Percentiles rank a stretch among this genome's conserved stretches.
Conservation (phyloP, 2,113 vertebrate genomes). For the Lanius ludovicianus region DNA sequence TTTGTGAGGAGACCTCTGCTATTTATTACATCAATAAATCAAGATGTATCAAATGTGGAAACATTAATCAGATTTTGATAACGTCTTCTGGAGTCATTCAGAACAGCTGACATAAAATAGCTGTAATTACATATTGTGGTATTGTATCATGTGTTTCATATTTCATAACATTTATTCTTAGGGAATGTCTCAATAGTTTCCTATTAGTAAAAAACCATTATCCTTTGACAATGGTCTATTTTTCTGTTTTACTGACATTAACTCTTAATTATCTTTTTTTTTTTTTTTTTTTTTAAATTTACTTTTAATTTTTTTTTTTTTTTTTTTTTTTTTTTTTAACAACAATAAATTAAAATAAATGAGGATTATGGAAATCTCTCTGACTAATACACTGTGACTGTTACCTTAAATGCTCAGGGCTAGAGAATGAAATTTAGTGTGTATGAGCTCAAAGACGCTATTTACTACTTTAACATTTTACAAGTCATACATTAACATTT, state of each 20-base stretch:
- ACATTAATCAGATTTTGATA: constrained; percentile 52
- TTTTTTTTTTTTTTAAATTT: constrained; percentile 2
- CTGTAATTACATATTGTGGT: constrained; percentile 26
- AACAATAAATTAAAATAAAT: constrained; percentile 59
- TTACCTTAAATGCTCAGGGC: constrained; percentile 69
- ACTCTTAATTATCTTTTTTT: constrained; percentile 49
- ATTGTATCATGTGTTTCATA: constrained; percentile 21
- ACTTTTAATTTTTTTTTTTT: constrained; percentile 9
- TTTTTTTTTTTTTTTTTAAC: background rate
- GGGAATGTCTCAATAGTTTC: constrained; percentile 10
- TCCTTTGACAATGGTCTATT: constrained; percentile 14
- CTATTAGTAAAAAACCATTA: background rate
- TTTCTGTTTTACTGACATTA: constrained; percentile 44
- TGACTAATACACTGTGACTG: constrained; percentile 50
- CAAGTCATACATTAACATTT: constrained; percentile 81
- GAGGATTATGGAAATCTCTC: constrained; percentile 60
- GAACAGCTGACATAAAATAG: constrained; percentile 38
- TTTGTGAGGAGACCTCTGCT: constrained; percentile 15
- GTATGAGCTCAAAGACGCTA: constrained; percentile 67
- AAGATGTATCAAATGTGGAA: constrained; percentile 9
- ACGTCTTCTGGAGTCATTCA: background rate
- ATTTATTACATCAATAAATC: constrained; percentile 49
- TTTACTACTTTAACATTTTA: constrained; percentile 82
- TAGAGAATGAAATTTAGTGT: constrained; percentile 71
- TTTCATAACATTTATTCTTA: constrained; percentile 66